Percentiles rank a stretch among this genome's conserved stretches.
These are phyloP conservation scores for Kryptolebias marmoratus DNA, from an alignment of 2,113 vertebrate species.

Conservation along the genomic window DNA sequence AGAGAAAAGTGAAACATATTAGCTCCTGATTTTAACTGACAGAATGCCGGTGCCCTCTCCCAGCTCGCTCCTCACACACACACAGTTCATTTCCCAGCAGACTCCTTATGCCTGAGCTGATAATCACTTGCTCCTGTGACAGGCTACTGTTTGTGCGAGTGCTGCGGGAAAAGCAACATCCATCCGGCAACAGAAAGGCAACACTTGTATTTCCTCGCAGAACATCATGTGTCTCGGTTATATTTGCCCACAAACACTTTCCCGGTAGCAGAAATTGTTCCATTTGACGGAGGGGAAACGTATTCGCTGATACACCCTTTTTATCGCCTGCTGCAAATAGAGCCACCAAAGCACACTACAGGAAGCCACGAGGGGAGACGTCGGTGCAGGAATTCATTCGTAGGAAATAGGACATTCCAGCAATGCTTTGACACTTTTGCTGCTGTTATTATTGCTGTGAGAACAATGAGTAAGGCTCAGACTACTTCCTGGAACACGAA, in stretches of 20 bases:
- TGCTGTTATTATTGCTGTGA: conserved; percentile 61
- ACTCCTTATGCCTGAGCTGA: conserved; percentile 30
- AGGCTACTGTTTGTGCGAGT: conserved; percentile 54
- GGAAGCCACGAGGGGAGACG: conserved; percentile 63
- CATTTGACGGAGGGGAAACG: conserved; percentile 61
- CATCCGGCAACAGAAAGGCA: conserved; percentile 36
- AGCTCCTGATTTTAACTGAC: conserved; percentile 82
- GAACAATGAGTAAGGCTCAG: conserved; percentile 62
- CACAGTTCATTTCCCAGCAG: conserved; percentile 50
- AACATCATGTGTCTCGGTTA: conserved; percentile 43
- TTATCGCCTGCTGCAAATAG: conserved; percentile 52
- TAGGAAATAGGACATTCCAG: conserved; percentile 79
- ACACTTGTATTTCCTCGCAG: conserved; percentile 14
- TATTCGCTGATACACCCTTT: conserved; percentile 64
- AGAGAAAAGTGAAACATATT: conserved; percentile 83
- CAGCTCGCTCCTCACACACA: conserved; percentile 36
- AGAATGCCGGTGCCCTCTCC: conserved; percentile 61
- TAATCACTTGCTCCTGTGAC: conserved; percentile 36
- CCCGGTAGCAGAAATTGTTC: conserved; percentile 44
- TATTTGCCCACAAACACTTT: conserved; percentile 25
- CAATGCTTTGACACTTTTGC: conserved; percentile 72
- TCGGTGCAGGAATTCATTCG: conserved; percentile 62
- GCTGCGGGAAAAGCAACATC: conserved; percentile 35
- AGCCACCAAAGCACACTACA: conserved; percentile 66
- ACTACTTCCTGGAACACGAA: conserved; percentile 75